These are phyloP conservation scores for Oreotrochilus melanogaster DNA, from an alignment of 2,113 vertebrate genomes.

Conservation along the genomic window DNA sequence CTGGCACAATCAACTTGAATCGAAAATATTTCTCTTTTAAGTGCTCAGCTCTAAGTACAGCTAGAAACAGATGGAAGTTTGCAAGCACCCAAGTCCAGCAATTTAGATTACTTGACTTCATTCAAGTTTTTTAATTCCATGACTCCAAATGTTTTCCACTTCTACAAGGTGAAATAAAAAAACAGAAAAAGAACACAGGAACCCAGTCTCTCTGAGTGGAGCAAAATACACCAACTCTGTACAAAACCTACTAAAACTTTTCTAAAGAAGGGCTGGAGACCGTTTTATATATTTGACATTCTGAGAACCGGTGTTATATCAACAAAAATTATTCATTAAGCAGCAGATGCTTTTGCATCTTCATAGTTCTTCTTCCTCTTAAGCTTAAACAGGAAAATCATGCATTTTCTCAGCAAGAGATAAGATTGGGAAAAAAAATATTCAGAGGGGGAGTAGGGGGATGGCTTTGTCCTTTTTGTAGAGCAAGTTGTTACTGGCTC, in stretches of 20 bases:
- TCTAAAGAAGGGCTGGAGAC: not conserved
- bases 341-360: not conserved
- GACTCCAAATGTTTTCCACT: not conserved
- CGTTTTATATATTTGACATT: not conserved
- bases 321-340: not conserved
- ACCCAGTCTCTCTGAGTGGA: not conserved
- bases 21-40: not conserved
- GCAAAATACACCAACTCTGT: not conserved
- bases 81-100: not conserved
- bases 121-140: not conserved
- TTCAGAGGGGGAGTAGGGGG: accelerated
- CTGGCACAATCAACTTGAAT: not conserved
- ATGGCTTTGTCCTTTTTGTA: not conserved
- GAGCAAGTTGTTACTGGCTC: not conserved
- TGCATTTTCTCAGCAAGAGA: not conserved
- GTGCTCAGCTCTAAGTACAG: not conserved
- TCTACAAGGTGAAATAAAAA: not conserved
- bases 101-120: too few relatives aligned
- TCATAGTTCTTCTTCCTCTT: not conserved
- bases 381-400: not conserved
- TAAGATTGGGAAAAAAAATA: not conserved
- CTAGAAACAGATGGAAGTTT: not conserved
- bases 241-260: not conserved
- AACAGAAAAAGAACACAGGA: not conserved
- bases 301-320: not conserved